Percentiles rank a stretch among this genome's conserved stretches.
phyloP scores from a whole-genome alignment of 1,140 invertebrate species.

The Panonychus citri region DNA sequence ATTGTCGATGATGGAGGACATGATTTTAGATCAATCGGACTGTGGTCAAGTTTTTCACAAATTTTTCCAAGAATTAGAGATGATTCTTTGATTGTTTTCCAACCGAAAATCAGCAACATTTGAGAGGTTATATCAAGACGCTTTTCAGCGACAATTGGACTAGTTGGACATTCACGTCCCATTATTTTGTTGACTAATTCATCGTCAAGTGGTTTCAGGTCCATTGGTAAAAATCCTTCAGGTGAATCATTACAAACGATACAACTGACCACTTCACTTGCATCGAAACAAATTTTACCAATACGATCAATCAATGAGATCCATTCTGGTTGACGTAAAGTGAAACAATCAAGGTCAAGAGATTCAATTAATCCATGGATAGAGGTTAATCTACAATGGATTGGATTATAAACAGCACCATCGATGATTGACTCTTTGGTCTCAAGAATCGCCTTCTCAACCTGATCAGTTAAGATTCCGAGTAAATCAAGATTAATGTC shows the following conservation, averaged over 20 bases:
- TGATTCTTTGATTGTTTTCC: conserved; percentile 53
- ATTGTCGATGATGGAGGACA: neutral
- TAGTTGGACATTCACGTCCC: conserved; percentile 5
- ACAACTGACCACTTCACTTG: conserved; percentile 31
- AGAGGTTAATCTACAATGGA: neutral
- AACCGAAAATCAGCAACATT: conserved; percentile 64
- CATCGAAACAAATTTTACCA: neutral
- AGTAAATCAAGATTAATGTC: neutral
- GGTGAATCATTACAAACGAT: conserved; percentile 71
- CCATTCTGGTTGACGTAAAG: conserved; percentile 1
- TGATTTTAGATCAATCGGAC: neutral
- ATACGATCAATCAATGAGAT: neutral
- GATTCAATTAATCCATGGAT: neutral
- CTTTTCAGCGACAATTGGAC: conserved; percentile 13
- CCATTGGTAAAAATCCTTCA: conserved; percentile 64
- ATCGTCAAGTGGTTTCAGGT: conserved; percentile 26
- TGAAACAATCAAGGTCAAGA: neutral
- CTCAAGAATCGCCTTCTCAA: neutral
- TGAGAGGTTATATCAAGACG: conserved; percentile 37
- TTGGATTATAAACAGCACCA: neutral
- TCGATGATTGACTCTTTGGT: neutral
- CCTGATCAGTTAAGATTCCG: neutral
- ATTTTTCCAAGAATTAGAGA: conserved; percentile 35
- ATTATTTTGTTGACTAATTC: conserved; percentile 5
- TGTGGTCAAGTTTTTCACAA: conserved; percentile 6